These are phyloP conservation scores for Eustalomyia histrio DNA, from an alignment of 2,888 invertebrate species.

Conservation along the genomic window DNA sequence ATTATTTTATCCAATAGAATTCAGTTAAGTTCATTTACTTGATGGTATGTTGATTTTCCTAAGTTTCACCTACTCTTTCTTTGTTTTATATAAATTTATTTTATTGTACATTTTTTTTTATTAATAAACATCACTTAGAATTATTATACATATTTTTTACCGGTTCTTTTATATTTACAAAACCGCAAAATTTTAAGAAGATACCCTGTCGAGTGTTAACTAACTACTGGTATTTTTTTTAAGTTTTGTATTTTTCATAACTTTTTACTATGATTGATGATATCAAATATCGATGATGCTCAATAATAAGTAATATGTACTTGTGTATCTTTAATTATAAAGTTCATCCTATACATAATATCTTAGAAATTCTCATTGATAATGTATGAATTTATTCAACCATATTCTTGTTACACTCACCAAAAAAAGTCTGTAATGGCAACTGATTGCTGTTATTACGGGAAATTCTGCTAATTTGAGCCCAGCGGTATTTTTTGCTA, in stretches of 20 bases:
- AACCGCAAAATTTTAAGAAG: slow-evolving; percentile 53
- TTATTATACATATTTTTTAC: slow-evolving; percentile 4
- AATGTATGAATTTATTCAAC: background rate
- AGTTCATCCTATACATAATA: background rate
- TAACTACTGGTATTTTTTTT: slow-evolving; percentile 43
- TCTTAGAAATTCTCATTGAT: slow-evolving; percentile 7
- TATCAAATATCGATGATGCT: slow-evolving; percentile 48
- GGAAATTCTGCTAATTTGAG: no score
- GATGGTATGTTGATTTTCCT: background rate
- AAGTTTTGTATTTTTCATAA: slow-evolving; percentile 2
- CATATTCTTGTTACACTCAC: background rate
- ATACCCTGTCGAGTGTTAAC: slow-evolving; percentile 26
- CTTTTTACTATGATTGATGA: slow-evolving; percentile 49
- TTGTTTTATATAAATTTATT: background rate
- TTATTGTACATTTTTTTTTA: background rate
- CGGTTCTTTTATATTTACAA: slow-evolving; percentile 26
- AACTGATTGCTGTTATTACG: no score
- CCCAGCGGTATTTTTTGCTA: no score
- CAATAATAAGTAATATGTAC: background rate
- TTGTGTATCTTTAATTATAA: slow-evolving; percentile 2
- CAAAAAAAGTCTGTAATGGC: no score
- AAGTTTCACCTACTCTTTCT: background rate
- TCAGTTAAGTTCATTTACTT: background rate
- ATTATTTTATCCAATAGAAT: background rate
- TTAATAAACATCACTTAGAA: background rate